phyloP scores from a whole-genome alignment of 2,797 vertebrate species.

The Carapus acus region DNA sequence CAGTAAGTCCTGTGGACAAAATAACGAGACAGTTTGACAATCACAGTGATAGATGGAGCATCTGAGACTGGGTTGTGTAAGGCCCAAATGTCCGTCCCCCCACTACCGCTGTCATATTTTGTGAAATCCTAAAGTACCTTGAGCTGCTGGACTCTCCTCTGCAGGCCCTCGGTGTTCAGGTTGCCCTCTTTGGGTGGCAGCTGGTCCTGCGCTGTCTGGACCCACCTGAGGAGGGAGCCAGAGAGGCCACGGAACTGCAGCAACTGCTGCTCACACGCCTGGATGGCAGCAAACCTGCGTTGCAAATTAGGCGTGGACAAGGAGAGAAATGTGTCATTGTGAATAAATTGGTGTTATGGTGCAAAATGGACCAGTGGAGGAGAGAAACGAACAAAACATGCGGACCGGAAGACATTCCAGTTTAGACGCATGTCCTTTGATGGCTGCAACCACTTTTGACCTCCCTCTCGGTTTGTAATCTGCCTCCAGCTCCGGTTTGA shows the following conservation, averaged over 20 bases:
- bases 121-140: conserved; percentile 68
- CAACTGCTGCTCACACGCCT: conserved; percentile 86
- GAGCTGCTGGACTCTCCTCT: conserved; percentile 80
- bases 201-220: conserved; percentile 82
- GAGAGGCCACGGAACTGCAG: conserved; percentile 83
- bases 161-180: conserved; percentile 79
- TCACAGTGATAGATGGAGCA: too few species aligned
- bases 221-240: conserved; percentile 82
- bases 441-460: conserved; percentile 23
- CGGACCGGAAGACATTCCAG: conserved; percentile 7
- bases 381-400: conserved; percentile 2
- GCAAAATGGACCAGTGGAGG: too few species aligned
- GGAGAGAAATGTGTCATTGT: not conserved
- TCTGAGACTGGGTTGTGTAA: too few species aligned
- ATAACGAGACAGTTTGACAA: not conserved
- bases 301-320: not conserved
- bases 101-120: too few species aligned
- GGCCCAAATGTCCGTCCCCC: too few species aligned
- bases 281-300: conserved; percentile 82
- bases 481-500: conserved; percentile 23
- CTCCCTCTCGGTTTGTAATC: conserved; percentile 21
- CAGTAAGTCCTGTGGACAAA: conserved; percentile 74
- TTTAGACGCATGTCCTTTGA: conserved; percentile 8
- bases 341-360: not conserved
- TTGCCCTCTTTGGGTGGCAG: conserved; percentile 77